phyloP scores from a whole-genome alignment of 2,888 invertebrate genomes.

The Melanotus villosus region DNA sequence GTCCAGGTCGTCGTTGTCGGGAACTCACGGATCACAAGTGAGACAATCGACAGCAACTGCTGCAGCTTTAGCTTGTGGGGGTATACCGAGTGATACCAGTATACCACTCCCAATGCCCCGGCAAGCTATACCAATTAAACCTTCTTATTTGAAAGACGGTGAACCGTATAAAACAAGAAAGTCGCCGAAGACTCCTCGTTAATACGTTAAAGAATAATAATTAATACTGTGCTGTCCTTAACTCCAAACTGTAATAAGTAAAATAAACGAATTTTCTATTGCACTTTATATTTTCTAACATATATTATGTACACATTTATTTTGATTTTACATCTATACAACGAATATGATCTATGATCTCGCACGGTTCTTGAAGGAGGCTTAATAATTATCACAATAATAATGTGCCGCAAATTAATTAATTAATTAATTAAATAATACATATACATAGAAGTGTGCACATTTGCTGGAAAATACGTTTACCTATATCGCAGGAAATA shows the following conservation, averaged over 20 bases:
- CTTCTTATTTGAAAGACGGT: too few relatives aligned
- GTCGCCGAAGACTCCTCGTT: neutral
- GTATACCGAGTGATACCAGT: too few relatives aligned
- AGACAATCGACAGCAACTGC: too few relatives aligned
- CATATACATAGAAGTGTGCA: constrained; percentile 47
- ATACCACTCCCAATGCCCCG: too few relatives aligned
- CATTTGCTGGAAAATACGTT: constrained; percentile 48
- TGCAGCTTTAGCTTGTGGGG: too few relatives aligned
- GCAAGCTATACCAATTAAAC: too few relatives aligned
- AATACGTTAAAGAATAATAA: too few relatives aligned
- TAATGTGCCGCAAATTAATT: constrained; percentile 47
- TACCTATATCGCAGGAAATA: constrained; percentile 54
- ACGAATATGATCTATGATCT: constrained; percentile 60
- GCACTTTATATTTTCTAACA: constrained; percentile 33
- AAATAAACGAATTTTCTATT: constrained; percentile 13
- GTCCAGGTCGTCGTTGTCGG: too few relatives aligned
- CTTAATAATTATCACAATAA: constrained; percentile 47
- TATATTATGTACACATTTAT: constrained; percentile 42
- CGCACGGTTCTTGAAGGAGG: constrained; percentile 50
- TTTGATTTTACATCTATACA: constrained; percentile 57
- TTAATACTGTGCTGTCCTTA: too few relatives aligned
- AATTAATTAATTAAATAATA: constrained; percentile 45
- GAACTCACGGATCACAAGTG: too few relatives aligned
- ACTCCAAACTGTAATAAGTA: too few relatives aligned
- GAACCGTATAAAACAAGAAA: too few relatives aligned